Conservation (phyloP, 1,140 invertebrate species). For the Episyrphus balteatus region DNA sequence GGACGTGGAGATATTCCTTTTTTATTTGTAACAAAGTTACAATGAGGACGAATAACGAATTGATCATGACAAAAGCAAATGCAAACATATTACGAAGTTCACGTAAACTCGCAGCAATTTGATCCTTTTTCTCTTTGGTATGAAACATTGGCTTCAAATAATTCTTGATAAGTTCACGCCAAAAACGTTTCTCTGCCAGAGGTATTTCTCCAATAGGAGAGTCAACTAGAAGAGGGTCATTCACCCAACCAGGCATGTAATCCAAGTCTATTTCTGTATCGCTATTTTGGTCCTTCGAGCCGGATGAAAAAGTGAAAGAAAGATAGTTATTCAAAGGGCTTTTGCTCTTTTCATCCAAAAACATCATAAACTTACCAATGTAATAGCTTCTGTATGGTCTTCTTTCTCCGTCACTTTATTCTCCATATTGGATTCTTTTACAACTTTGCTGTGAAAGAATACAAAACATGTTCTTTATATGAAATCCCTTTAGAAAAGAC, state of each 20-base stretch:
- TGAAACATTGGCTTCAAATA: slow-evolving; percentile 61
- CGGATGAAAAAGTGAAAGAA: too few relatives aligned
- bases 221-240: slow-evolving; percentile 50
- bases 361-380: too few relatives aligned
- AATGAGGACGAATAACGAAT: slow-evolving; percentile 69
- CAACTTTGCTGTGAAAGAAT: too few relatives aligned
- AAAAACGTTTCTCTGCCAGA: slow-evolving; percentile 55
- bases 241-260: slow-evolving; percentile 56
- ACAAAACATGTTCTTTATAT: too few relatives aligned
- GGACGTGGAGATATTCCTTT: slow-evolving; percentile 55
- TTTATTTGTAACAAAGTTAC: slow-evolving; percentile 69
- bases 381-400: too few relatives aligned
- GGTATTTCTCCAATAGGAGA: slow-evolving; percentile 51
- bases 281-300: too few relatives aligned
- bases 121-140: slow-evolving; percentile 44
- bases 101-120: slow-evolving; percentile 48
- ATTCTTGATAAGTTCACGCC: slow-evolving; percentile 58
- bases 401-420: too few relatives aligned
- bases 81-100: slow-evolving; percentile 59
- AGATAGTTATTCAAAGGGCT: too few relatives aligned
- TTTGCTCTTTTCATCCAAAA: too few relatives aligned
- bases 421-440: too few relatives aligned
- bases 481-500: too few relatives aligned
- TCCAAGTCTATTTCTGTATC: background rate
- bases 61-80: slow-evolving; percentile 75